Conservation (phyloP, 1,140 invertebrate species). For the Bombus sylvicola region DNA sequence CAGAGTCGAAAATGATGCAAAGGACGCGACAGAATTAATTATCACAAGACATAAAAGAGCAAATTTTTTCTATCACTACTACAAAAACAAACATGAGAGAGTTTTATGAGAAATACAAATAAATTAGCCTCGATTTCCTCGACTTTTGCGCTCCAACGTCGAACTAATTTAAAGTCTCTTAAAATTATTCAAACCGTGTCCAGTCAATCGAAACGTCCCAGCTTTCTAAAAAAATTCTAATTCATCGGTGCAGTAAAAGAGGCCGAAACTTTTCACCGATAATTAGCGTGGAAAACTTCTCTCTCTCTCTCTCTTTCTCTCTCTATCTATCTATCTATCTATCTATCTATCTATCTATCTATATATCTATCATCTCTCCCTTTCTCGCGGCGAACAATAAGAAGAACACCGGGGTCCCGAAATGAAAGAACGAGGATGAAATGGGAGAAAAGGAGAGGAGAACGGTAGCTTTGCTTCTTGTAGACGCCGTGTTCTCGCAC, state of each 20-base stretch:
- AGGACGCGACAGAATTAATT: too few relatives aligned
- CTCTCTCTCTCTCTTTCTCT: too few relatives aligned
- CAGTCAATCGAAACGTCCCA: neutral
- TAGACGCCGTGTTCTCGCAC: constrained; percentile 7
- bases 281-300: constrained; percentile 18
- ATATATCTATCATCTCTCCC: too few relatives aligned
- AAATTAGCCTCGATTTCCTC: too few relatives aligned
- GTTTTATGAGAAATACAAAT: neutral
- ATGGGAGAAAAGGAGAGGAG: neutral
- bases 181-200: neutral
- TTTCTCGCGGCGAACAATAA: neutral
- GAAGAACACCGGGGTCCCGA: neutral
- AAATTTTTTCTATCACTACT: neutral
- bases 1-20: too few relatives aligned
- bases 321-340: too few relatives aligned
- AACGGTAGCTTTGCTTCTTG: neutral
- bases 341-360: too few relatives aligned
- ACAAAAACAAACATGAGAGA: neutral
- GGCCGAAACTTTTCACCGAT: constrained; percentile 12
- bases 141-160: neutral
- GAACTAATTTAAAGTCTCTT: neutral
- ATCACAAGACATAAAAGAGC: neutral
- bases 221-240: neutral
- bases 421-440: neutral
- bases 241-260: neutral